These are phyloP conservation scores for Onychomys torridus DNA, from an alignment of 2,797 vertebrate genomes.

Conservation along the genomic window DNA sequence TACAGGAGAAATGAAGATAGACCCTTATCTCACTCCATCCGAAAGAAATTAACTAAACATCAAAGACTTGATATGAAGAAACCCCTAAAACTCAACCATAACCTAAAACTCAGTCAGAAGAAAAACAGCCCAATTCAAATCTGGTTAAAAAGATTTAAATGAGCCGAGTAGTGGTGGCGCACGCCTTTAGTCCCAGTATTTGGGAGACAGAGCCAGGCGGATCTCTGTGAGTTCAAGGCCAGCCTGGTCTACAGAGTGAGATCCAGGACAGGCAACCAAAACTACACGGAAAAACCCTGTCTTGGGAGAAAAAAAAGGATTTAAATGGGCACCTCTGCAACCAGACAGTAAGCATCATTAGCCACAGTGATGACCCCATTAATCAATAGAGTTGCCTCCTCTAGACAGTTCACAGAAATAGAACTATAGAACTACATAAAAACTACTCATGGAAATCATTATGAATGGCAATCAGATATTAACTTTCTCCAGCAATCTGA, in stretches of 20 bases:
- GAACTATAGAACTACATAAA: neutral
- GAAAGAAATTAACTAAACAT: neutral
- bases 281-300: too few relatives aligned
- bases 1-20: neutral
- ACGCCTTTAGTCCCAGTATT: too few relatives aligned
- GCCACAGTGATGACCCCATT: neutral
- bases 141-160: neutral
- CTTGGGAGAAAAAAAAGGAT: neutral
- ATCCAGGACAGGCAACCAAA: too few relatives aligned
- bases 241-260: too few relatives aligned
- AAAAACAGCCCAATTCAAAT: neutral
- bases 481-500: neutral
- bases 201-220: too few relatives aligned
- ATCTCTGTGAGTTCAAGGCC: too few relatives aligned
- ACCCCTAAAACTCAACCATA: neutral
- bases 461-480: neutral
- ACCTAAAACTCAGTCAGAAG: neutral
- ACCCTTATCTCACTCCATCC: neutral
- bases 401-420: neutral
- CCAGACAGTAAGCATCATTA: neutral
- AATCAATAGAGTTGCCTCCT: neutral
- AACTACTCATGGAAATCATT: neutral
- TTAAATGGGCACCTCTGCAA: neutral
- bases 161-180: neutral
- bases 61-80: neutral